Evolutionary conservation across 2,888 invertebrate species (phyloP), one percentile per base, ranked within the genome.

Genomic region (Parascotia fuliginaria): DNA sequence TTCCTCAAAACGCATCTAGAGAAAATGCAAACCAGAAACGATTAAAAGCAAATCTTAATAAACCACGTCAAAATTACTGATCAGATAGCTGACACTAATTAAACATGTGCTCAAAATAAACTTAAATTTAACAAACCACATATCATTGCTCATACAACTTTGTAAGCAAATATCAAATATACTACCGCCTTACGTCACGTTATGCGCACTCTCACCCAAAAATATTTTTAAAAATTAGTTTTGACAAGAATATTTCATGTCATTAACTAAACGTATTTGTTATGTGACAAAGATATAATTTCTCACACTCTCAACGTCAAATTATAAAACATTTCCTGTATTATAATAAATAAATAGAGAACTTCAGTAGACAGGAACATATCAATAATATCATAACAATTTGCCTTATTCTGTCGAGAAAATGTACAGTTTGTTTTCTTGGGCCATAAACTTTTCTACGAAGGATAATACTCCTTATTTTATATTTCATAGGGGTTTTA

Each of bases 361-460:
- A 58, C 73, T 50, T 41, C 37, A 39, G 60, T 29, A 16, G 48
- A 61, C 73, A 75, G 73, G 71, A 69, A 51, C 69, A 31, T 53
- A 73, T 74, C 65, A 70, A 74, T 73, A 62, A 65, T 62, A 52
- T 46, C 55, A 55, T 57, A 63, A 70, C 55, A 67, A 74, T 69
- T 69, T 70, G 66, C 69, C 70, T 64, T 62, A 57, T 67, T 62
- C 65, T 68, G 70, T 65, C 70, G 63, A 27, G 45, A 62, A 59
- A 69, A 64, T 51, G 39, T 56, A 46, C 34, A 46, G 52, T 16
- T 51, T 50, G 43, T 59, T 60, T 60, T 51, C 45, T 39, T 52
- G 52, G 42, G 38, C 32, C 48, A 42, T 41, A 41, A 19, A 16
- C 28, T 6, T 16, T 12, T 15, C 31, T 0, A 1, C 36, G 42